Percentiles rank a stretch among this genome's conserved stretches.
These are phyloP conservation scores for Drosophila paracracens DNA, from an alignment of 2,888 invertebrate genomes.

Conservation along the genomic window DNA sequence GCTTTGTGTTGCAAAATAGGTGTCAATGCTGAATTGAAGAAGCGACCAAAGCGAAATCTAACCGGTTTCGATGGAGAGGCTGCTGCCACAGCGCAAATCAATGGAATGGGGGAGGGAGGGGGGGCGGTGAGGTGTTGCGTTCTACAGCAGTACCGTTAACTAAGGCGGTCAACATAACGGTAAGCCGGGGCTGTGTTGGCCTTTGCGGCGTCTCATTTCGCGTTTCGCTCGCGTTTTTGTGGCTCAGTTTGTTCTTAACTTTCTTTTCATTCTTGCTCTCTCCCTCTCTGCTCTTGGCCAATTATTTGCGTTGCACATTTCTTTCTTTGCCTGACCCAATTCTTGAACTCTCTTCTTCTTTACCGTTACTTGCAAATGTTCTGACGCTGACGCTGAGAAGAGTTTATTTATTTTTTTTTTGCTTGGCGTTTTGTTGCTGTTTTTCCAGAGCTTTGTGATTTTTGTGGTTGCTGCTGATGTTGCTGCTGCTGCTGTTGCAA, in stretches of 20 bases:
- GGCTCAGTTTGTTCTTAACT: conserved; percentile 48
- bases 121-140: neutral
- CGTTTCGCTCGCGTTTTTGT: conserved; percentile 4
- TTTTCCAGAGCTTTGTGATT: conserved; percentile 54
- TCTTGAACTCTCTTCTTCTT: conserved; percentile 56
- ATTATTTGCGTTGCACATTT: conserved; percentile 51
- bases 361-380: conserved; percentile 55
- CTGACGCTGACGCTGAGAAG: conserved; percentile 18
- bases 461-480: conserved; percentile 70
- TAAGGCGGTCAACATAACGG: conserved; percentile 77
- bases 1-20: conserved; percentile 39
- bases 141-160: conserved; percentile 65
- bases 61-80: conserved; percentile 34
- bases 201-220: conserved; percentile 11
- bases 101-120: no score
- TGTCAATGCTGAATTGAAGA: conserved; percentile 43
- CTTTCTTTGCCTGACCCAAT: conserved; percentile 65
- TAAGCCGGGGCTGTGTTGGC: conserved; percentile 20
- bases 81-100: neutral
- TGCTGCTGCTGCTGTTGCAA: conserved; percentile 54
- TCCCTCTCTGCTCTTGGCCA: conserved; percentile 33
- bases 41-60: conserved; percentile 16
- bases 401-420: conserved; percentile 21
- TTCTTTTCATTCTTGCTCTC: conserved; percentile 50
- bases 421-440: conserved; percentile 18